Percentiles rank a stretch among this genome's conserved stretches.
These are phyloP conservation scores for Cygnus buccinator DNA, from an alignment of 2,113 vertebrate genomes.

Conservation along the genomic window DNA sequence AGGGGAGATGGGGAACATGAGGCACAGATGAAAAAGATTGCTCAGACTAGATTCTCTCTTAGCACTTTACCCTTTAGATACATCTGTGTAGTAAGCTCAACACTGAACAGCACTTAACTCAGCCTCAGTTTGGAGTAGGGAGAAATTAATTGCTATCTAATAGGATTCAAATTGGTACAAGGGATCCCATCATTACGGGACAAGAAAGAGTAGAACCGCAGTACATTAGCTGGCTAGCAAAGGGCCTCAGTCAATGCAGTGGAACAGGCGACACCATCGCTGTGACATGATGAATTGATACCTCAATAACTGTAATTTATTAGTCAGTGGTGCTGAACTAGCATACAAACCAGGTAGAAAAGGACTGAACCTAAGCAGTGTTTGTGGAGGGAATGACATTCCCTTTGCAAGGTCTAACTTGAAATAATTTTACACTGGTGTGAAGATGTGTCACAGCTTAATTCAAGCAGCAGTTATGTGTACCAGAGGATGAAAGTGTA, in stretches of 20 bases:
- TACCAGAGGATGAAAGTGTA: constrained; percentile 60
- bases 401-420: constrained; percentile 41
- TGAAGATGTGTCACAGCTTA: constrained; percentile 56
- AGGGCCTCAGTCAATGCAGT: constrained; percentile 54
- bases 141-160: constrained; percentile 73
- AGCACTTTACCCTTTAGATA: constrained; percentile 29
- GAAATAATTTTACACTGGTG: constrained; percentile 49
- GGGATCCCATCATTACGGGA: constrained; percentile 59
- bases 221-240: constrained; percentile 50
- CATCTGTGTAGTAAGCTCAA: neutral
- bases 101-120: constrained; percentile 41
- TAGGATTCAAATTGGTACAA: constrained; percentile 73
- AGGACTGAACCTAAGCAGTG: fast-evolving
- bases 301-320: constrained; percentile 61
- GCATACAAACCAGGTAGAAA: neutral
- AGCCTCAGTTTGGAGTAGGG: constrained; percentile 38
- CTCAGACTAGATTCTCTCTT: neutral
- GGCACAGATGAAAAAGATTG: constrained; percentile 29
- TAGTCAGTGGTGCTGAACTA: neutral
- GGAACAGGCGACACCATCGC: constrained; percentile 44
- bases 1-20: constrained; percentile 35
- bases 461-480: constrained; percentile 60
- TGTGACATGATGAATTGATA: constrained; percentile 65
- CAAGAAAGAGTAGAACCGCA: constrained; percentile 53
- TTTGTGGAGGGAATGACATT: neutral